Evolutionary conservation across 1,140 invertebrate genomes (phyloP).

Genomic region (Ptiloglossa arizonensis): DNA sequence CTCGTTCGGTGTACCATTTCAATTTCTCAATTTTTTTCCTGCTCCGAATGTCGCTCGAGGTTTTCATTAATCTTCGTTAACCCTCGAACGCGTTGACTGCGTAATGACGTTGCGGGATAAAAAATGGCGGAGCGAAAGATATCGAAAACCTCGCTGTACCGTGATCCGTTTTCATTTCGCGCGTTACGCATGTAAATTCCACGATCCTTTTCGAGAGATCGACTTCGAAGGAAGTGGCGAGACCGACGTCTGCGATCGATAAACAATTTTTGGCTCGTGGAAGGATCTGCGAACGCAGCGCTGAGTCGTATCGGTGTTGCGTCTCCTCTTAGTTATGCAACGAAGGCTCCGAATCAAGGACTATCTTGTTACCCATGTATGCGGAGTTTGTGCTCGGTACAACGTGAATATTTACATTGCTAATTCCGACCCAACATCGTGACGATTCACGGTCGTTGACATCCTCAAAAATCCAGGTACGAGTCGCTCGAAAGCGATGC

Average conservation of each 20-base stretch:
- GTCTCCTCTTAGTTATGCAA: slow-evolving; percentile 48
- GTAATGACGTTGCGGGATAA: too few relatives aligned
- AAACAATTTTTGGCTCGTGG: slow-evolving; percentile 13
- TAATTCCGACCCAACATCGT: slow-evolving; percentile 50
- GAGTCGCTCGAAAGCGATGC: too few relatives aligned
- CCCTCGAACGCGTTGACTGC: too few relatives aligned
- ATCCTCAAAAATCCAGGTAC: slow-evolving; percentile 26
- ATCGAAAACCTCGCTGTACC: too few relatives aligned
- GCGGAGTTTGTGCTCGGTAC: slow-evolving; percentile 27
- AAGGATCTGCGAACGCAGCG: neutral
- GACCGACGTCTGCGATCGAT: neutral
- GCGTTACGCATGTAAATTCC: too few relatives aligned
- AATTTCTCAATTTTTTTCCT: too few relatives aligned
- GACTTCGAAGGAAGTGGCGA: neutral
- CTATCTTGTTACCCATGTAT: slow-evolving; percentile 52
- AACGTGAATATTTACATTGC: slow-evolving; percentile 58
- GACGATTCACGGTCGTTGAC: slow-evolving; percentile 39
- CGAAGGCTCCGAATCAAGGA: slow-evolving; percentile 32
- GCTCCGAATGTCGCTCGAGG: too few relatives aligned
- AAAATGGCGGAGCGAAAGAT: too few relatives aligned
- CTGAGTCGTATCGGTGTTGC: slow-evolving; percentile 3
- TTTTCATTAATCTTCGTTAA: too few relatives aligned
- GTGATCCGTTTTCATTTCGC: too few relatives aligned
- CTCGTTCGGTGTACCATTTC: too few relatives aligned
- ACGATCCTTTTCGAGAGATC: neutral